These are phyloP conservation scores for Papilio aristodemus DNA, from an alignment of 1,140 invertebrate genomes.

Conservation along the genomic window DNA sequence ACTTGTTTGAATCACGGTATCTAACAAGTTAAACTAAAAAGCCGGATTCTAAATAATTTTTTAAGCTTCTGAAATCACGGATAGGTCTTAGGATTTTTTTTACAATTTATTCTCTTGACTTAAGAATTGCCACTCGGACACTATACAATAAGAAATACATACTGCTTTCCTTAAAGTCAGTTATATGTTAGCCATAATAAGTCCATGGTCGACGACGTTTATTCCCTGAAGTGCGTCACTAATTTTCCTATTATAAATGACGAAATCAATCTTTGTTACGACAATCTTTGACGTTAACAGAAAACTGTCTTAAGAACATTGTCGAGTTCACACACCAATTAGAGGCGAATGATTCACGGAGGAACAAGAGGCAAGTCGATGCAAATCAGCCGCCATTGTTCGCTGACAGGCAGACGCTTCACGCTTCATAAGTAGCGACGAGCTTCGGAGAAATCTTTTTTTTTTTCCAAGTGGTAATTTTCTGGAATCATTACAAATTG, in stretches of 20 bases:
- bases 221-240: background rate
- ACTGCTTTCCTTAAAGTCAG: too few species aligned
- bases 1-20: too few species aligned
- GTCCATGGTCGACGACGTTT: background rate
- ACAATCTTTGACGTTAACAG: background rate
- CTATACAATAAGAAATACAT: too few species aligned
- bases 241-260: background rate
- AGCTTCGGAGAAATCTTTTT: slow-evolving; percentile 19
- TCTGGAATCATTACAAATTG: slow-evolving; percentile 12
- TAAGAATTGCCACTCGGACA: too few species aligned
- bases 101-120: too few species aligned
- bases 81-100: too few species aligned
- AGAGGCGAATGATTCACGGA: slow-evolving; percentile 25
- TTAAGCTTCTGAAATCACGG: too few species aligned
- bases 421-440: slow-evolving; percentile 24
- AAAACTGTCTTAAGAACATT: slow-evolving; percentile 10
- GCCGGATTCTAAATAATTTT: too few species aligned
- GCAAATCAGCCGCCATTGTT: slow-evolving; percentile 29
- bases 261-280: background rate
- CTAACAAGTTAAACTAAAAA: too few species aligned
- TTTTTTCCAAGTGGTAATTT: slow-evolving; percentile 20
- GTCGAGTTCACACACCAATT: slow-evolving; percentile 27
- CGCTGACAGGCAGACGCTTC: slow-evolving; percentile 24
- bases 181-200: too few species aligned
- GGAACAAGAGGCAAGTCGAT: slow-evolving; percentile 29